These are phyloP conservation scores for Pseudochirops corinnae DNA, from an alignment of 2,797 vertebrate genomes.

Conservation along the genomic window DNA sequence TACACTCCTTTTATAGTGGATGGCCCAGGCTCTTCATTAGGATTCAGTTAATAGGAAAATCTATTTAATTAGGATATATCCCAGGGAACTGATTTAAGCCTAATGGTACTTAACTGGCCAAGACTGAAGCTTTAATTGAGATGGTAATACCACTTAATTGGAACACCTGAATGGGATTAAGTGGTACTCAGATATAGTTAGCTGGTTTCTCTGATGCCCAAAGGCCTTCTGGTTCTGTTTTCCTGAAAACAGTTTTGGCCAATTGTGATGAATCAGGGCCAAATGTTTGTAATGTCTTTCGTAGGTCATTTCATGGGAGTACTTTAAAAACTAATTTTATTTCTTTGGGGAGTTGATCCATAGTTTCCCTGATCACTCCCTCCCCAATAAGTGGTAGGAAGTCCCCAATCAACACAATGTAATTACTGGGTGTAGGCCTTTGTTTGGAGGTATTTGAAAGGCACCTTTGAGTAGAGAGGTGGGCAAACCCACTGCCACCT, in stretches of 20 bases:
- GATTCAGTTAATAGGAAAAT: conserved; percentile 63
- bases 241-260: conserved; percentile 50
- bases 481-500: neutral
- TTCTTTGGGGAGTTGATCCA: neutral
- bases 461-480: neutral
- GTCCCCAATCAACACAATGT: neutral
- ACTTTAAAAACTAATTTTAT: conserved; percentile 41
- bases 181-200: conserved; percentile 41
- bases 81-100: conserved; percentile 55
- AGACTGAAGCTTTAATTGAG: conserved; percentile 64
- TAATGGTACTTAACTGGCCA: conserved; percentile 41
- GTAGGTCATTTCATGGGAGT: conserved; percentile 19
- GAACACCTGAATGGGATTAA: conserved; percentile 73
- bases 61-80: conserved; percentile 71
- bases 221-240: conserved; percentile 49
- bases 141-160: conserved; percentile 67
- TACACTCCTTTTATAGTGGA: conserved; percentile 61
- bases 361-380: neutral
- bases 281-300: conserved; percentile 41
- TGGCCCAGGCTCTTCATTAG: conserved; percentile 60
- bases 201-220: neutral
- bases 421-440: neutral
- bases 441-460: neutral
- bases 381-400: neutral
- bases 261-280: conserved; percentile 41